Evolutionary conservation across 37 sponge, comb jelly and placozoan genomes (phyloP).

Genomic region (Bolinopsis microptera): DNA sequence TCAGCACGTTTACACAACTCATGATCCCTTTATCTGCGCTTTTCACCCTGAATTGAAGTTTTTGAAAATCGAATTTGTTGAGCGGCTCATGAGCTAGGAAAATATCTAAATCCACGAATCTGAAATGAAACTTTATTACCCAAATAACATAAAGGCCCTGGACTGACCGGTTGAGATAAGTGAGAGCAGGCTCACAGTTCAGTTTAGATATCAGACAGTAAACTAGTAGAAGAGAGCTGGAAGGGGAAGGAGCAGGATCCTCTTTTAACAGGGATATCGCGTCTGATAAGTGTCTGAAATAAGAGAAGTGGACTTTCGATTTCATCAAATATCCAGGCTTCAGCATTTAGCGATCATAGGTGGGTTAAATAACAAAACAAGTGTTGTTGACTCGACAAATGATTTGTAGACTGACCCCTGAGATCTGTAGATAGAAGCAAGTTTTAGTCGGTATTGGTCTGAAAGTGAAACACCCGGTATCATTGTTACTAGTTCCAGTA

Average conservation of each 20-base stretch:
- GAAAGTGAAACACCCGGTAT: not conserved
- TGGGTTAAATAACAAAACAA: too few species aligned
- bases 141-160: too few species aligned
- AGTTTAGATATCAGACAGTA: not conserved
- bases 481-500: not conserved
- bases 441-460: not conserved
- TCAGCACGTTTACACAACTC: not conserved
- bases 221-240: not conserved
- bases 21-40: not conserved
- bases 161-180: not conserved
- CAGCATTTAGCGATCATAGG: too few species aligned
- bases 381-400: too few species aligned
- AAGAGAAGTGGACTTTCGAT: too few species aligned
- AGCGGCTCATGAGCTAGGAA: too few species aligned
- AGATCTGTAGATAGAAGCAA: not conserved
- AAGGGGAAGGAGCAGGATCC: not conserved
- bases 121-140: too few species aligned
- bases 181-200: constrained; percentile 12
- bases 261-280: constrained; percentile 6
- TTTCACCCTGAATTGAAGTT: not conserved
- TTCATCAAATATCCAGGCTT: too few species aligned
- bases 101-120: too few species aligned
- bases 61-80: too few species aligned
- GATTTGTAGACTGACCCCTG: constrained; percentile 33
- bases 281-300: constrained; percentile 11